Base-by-base conservation (phyloP, 2,113 vertebrate genomes). In the Hyperopisus bebe region DNA sequence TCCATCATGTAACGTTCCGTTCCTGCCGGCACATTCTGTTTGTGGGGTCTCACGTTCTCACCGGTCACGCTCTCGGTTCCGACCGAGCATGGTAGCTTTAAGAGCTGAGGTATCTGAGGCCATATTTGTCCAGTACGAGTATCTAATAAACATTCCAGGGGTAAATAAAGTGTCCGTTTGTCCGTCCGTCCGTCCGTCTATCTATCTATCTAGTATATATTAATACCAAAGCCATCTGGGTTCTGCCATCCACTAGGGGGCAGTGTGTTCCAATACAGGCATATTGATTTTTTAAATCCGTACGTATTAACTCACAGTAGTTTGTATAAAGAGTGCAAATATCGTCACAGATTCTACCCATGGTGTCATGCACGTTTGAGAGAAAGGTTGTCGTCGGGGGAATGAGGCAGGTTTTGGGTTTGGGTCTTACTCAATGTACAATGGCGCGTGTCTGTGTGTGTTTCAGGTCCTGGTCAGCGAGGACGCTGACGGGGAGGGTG, bases 381-480 rank as follows among this genome's bases (percentile, higher is more conserved):
- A 66, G 62, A 66, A 1, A 66, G 62, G n/a, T 11, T 66, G 10
- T 27, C 24, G 58, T n/a, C 9, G 3, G 9, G 3, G 2, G 9
- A 66, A 66, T 66, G n/a, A 31, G 27, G 10, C 62, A 10, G 58
- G 58, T 66, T 70, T 70, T 13, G 62, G 62, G 62, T 11, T 24
- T 66, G 62, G 62, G 8, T 66, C 62, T 66, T 11, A 11, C n/a
- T 70, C 27, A 51, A 15, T 31, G 62, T 31, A 24, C 8, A 17
- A n/a, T 62, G 55, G 24, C 55, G 55, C 44, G 15, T 83, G 42
- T 83, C 7, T 51, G 47, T 86, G 47, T 86, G 27, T 87, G 42
- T 17, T 89, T 1, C 94, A 99, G 98, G 98, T 99, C 0, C 93
- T 99, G 88, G 96, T 99, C 95, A 99, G 97, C 0, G 98, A 99